Conservation (phyloP, 2,888 invertebrate genomes). For the Brachyopa scutellaris region DNA sequence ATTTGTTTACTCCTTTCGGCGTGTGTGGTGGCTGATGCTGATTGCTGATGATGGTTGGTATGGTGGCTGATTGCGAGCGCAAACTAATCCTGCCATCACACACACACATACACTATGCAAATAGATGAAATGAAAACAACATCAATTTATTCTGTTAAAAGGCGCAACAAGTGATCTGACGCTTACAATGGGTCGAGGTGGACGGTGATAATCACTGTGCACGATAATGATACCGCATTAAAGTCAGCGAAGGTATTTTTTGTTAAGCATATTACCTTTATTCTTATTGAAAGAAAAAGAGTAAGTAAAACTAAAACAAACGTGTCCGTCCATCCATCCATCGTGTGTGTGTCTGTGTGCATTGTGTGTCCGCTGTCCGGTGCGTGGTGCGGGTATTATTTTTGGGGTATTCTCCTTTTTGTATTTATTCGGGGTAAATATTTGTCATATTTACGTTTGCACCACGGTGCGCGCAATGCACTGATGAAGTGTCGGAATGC, state of each 20-base stretch:
- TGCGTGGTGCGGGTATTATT: constrained; percentile 62
- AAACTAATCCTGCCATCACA: constrained; percentile 38
- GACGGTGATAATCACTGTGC: constrained; percentile 66
- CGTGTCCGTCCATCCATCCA: constrained; percentile 44
- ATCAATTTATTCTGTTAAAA: constrained; percentile 72
- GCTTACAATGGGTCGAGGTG: constrained; percentile 50
- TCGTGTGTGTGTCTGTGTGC: not conserved
- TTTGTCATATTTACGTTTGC: constrained; percentile 64
- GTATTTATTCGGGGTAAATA: constrained; percentile 64
- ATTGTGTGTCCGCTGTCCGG: constrained; percentile 13
- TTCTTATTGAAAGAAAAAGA: constrained; percentile 73
- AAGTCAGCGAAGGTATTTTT: constrained; percentile 13
- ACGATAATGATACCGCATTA: constrained; percentile 65
- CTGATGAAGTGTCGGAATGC: constrained; percentile 47
- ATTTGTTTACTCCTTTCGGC: constrained; percentile 72
- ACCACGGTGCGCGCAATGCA: constrained; percentile 32
- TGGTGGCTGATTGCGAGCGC: constrained; percentile 52
- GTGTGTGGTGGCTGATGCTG: constrained; percentile 45
- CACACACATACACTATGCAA: constrained; percentile 55
- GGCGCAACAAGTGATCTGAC: constrained; percentile 68
- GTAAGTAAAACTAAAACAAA: constrained; percentile 76
- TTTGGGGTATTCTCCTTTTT: constrained; percentile 61
- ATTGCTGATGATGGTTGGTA: no score
- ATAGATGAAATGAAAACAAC: constrained; percentile 68
- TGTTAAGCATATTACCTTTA: not conserved